phyloP scores from a whole-genome alignment of 2,888 invertebrate genomes.

The Polydrusus tereticollis region DNA sequence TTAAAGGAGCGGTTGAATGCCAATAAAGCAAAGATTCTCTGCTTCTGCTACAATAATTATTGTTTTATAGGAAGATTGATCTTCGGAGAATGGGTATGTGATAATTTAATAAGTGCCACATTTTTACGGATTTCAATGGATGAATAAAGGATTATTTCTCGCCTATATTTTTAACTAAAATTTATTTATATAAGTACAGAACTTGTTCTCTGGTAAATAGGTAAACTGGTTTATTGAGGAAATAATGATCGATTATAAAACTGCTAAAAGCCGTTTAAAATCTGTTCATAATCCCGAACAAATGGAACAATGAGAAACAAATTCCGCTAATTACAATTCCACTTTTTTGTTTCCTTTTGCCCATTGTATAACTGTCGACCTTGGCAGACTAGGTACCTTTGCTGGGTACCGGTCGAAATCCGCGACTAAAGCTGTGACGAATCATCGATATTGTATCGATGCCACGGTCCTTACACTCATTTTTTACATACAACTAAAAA shows the following conservation, averaged over 20 bases:
- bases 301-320: background rate
- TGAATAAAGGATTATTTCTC: background rate
- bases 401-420: background rate
- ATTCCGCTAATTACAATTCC: constrained; percentile 10
- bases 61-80: background rate
- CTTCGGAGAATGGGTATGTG: background rate
- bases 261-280: background rate
- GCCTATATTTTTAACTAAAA: no score
- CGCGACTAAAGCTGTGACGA: background rate
- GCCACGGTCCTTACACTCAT: no score
- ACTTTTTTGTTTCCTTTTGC: constrained; percentile 1
- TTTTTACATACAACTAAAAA: no score
- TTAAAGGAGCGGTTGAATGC: constrained; percentile 24
- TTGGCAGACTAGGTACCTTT: constrained; percentile 12
- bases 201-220: background rate
- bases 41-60: no score
- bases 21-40: background rate
- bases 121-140: background rate
- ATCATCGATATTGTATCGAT: background rate
- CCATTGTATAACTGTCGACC: constrained; percentile 18
- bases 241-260: background rate
- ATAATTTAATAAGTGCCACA: background rate
- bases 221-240: background rate
- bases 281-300: background rate
- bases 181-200: no score